Conservation (phyloP, 2,888 invertebrate species). For the Nephrotoma flavescens region DNA sequence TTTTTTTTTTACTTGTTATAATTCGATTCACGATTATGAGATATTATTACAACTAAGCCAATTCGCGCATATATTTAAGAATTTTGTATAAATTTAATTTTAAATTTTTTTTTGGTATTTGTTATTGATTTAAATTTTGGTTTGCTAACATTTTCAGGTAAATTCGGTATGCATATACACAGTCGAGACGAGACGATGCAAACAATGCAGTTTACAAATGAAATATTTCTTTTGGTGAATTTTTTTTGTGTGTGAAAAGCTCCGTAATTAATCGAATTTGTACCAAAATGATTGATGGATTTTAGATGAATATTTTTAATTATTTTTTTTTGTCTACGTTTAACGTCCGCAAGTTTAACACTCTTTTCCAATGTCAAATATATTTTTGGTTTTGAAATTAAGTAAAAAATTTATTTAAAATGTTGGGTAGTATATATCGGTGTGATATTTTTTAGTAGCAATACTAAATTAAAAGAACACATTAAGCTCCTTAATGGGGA, state of each 20-base stretch:
- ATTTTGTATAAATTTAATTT: neutral
- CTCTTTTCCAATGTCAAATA: neutral
- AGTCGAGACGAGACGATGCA: neutral
- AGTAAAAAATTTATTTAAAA: neutral
- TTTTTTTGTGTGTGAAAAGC: neutral
- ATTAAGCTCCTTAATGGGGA: neutral
- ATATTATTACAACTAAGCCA: neutral
- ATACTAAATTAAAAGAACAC: neutral
- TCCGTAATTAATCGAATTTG: neutral
- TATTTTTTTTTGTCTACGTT: neutral
- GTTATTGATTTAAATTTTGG: neutral
- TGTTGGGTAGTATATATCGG: neutral
- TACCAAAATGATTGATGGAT: neutral
- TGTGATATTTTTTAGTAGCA: neutral
- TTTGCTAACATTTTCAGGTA: neutral
- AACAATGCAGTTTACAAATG: neutral
- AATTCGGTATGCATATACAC: neutral
- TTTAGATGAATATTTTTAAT: neutral
- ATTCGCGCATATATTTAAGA: neutral
- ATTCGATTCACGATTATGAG: constrained; percentile 1
- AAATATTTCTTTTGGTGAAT: neutral
- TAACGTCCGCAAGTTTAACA: too few relatives aligned
- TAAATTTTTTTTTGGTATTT: neutral
- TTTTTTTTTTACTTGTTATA: neutral
- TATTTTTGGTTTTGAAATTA: neutral